Evolutionary conservation across 2,888 invertebrate genomes (phyloP), one percentile per base, ranked within the genome.

Genomic region (Hypolimnas misippus): DNA sequence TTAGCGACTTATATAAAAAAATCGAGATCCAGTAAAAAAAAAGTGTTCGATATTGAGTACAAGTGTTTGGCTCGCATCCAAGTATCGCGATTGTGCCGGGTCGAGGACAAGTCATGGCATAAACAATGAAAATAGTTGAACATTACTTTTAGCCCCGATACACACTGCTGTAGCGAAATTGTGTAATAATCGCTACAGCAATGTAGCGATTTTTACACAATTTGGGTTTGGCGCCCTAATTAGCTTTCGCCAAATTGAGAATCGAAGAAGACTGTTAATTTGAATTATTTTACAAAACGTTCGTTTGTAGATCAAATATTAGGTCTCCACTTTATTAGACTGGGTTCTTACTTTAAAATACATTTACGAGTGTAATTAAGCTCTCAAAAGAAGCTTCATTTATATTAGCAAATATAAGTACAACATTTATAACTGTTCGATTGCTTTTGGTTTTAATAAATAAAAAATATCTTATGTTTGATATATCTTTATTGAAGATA

Each of bases 51-150:
- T 64, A 65, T 65, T 70, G 57, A 63, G 53, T 57, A 62, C 63
- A 49, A 64, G 63, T 57, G 62, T 65, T 71, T 75, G 78, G 78
- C 76, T 35, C 19, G 21, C 19, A 42, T 69, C 78, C 78, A 78
- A 71, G 55, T 62, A 61, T 57, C 55, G 63, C 62, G 49, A 66
- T 62, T 42, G 65, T 69, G 73, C 63, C 66, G 69, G 75, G 73
- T 75, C 75, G 75, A 76, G 75, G 75, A 66, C 71, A 64, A 66
- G 61, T 52, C 66, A 63, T 42, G 52, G 63, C 62, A 68, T 67
- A 69, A 71, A 70, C 71, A 73, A 73, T 69, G 65, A 60, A 65
- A 59, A 49, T 49, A 49, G 29, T 29, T 12, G 49, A 49, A 49
- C 49, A 49, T 42, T 50, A 61, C 40, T 61, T 63, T 57, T 66